phyloP scores from a whole-genome alignment of 2,113 vertebrate genomes.

The Corythornis cristatus region DNA sequence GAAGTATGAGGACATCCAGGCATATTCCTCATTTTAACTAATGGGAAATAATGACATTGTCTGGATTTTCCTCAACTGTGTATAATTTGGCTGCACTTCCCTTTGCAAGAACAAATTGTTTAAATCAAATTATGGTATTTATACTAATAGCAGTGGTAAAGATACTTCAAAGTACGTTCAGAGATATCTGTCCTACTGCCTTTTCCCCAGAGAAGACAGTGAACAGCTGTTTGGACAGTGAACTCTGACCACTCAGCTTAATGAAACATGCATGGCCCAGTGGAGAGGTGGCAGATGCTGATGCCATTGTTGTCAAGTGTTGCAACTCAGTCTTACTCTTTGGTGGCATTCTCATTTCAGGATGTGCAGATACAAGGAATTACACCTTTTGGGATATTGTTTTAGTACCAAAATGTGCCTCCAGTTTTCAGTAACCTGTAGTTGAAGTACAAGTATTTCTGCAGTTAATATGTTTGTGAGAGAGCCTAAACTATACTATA shows the following conservation, averaged over 20 bases:
- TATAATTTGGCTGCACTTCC: not conserved
- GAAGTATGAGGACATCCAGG: not conserved
- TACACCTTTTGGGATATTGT: not conserved
- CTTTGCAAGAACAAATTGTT: not conserved
- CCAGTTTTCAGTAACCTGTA: not conserved
- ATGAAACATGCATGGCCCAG: accelerated
- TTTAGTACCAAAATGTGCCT: not conserved
- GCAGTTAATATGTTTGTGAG: not conserved
- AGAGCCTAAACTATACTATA: not conserved
- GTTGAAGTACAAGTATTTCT: not conserved
- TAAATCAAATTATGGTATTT: conserved; percentile 16
- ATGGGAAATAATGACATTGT: not conserved
- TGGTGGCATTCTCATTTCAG: not conserved
- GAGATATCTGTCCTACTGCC: conserved; percentile 9
- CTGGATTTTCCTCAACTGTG: not conserved
- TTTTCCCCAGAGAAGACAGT: not conserved
- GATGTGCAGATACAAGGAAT: not conserved
- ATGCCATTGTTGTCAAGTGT: not conserved
- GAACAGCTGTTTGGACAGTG: not conserved
- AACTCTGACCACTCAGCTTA: accelerated
- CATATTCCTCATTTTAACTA: not conserved
- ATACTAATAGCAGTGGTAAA: conserved; percentile 10
- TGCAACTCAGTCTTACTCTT: not conserved
- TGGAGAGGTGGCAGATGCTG: not conserved
- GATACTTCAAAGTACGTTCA: conserved; percentile 7